Percentiles rank a stretch among this genome's conserved stretches.
Conservation (phyloP, 2,888 invertebrate genomes). For the Ectemnius continuus region DNA sequence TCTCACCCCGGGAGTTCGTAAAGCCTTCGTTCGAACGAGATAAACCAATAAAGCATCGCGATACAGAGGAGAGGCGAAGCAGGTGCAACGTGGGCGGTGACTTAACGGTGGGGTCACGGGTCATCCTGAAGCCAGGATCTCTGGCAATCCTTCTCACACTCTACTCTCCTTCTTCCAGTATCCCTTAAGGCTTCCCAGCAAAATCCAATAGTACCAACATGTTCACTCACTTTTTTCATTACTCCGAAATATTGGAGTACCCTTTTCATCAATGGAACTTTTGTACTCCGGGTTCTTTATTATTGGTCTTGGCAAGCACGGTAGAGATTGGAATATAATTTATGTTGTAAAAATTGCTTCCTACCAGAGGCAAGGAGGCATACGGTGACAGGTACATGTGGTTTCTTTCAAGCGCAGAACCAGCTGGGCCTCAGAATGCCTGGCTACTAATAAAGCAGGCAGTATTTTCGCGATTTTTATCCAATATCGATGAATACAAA, state of each 20-base stretch:
- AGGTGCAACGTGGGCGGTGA: slow-evolving; percentile 76
- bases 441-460: slow-evolving; percentile 37
- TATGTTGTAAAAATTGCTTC: slow-evolving; percentile 33
- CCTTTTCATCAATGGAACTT: slow-evolving; percentile 5
- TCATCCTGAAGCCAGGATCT: slow-evolving; percentile 65
- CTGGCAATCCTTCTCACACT: slow-evolving; percentile 67
- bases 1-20: slow-evolving; percentile 59
- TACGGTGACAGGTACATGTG: slow-evolving; percentile 31
- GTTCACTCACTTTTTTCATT: neutral
- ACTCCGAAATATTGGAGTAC: neutral
- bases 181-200: slow-evolving; percentile 17
- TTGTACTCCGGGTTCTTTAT: slow-evolving; percentile 38
- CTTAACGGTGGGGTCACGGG: slow-evolving; percentile 70
- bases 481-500: slow-evolving; percentile 37
- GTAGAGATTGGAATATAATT: slow-evolving; percentile 35
- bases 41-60: slow-evolving; percentile 73
- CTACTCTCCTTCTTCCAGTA: slow-evolving; percentile 45
- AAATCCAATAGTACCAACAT: neutral
- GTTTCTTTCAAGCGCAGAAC: slow-evolving; percentile 10
- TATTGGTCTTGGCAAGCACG: slow-evolving; percentile 8
- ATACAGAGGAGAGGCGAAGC: slow-evolving; percentile 64
- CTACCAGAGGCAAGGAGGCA: slow-evolving; percentile 7
- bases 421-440: neutral
- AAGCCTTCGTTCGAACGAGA: slow-evolving; percentile 64
- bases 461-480: slow-evolving; percentile 37